Evolutionary conservation across 2,888 invertebrate genomes (phyloP).

Genomic region (Nebria salina): DNA sequence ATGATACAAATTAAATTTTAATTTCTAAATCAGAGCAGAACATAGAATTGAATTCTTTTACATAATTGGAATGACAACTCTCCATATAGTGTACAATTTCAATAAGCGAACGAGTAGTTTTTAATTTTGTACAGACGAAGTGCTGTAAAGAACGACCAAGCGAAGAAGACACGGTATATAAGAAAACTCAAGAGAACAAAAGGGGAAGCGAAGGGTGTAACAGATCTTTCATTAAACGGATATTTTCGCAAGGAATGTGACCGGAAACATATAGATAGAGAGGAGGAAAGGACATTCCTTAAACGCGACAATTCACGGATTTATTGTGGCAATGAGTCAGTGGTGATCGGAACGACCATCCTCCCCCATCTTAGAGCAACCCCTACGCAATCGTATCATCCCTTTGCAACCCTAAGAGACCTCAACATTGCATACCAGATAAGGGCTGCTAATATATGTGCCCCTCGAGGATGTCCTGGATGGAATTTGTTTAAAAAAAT

Average conservation of each 20-base stretch:
- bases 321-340: constrained; percentile 45
- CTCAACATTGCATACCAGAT: constrained; percentile 40
- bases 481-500: constrained; percentile 45
- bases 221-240: constrained; percentile 42
- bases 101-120: constrained; percentile 18
- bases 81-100: not conserved
- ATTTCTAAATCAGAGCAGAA: not conserved
- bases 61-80: not conserved
- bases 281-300: constrained; percentile 12
- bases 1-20: no score
- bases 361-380: constrained; percentile 3
- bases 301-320: constrained; percentile 38
- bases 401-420: constrained; percentile 17
- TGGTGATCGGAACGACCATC: constrained; percentile 16
- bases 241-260: constrained; percentile 34
- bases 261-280: not conserved
- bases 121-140: constrained; percentile 28
- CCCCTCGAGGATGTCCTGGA: constrained; percentile 24
- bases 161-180: constrained; percentile 8
- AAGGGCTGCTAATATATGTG: constrained; percentile 42
- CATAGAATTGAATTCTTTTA: constrained; percentile 6
- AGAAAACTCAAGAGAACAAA: constrained; percentile 32
- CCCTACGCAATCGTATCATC: constrained; percentile 15
- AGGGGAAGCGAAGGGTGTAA: constrained; percentile 6
- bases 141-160: constrained; percentile 4